Conservation (phyloP, 2,113 vertebrate genomes). For the Perognathus longimembris region DNA sequence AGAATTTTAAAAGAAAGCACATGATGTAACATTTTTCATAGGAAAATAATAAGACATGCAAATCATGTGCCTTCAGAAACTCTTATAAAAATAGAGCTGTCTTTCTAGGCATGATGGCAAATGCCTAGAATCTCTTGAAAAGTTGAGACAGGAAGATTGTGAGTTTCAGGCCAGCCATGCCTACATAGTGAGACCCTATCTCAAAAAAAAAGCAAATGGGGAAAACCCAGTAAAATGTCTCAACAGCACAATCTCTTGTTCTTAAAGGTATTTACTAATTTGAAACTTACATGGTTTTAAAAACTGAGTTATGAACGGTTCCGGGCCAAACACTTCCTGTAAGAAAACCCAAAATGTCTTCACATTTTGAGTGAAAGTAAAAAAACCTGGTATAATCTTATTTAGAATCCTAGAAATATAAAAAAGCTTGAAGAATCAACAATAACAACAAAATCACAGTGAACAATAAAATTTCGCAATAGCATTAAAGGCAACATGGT, state of each 20-base stretch:
- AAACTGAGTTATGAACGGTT: slow-evolving; percentile 16
- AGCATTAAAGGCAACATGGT: slow-evolving; percentile 51
- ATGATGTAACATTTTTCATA: slow-evolving; percentile 45
- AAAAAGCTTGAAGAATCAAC: slow-evolving; percentile 52
- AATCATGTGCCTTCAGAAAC: slow-evolving; percentile 39
- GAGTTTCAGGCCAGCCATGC: no score
- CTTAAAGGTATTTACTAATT: not conserved
- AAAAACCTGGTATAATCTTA: slow-evolving; percentile 33
- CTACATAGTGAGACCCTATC: no score
- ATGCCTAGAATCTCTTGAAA: no score
- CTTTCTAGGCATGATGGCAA: no score
- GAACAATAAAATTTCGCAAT: slow-evolving; percentile 46
- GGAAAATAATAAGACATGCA: slow-evolving; percentile 32
- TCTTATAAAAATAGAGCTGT: not conserved
- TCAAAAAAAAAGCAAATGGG: no score
- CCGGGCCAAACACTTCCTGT: not conserved
- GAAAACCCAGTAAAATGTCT: not conserved
- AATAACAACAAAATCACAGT: slow-evolving; percentile 19
- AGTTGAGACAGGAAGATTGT: no score
- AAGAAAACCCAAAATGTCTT: slow-evolving; percentile 29
- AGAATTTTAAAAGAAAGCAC: slow-evolving; percentile 22
- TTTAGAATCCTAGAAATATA: slow-evolving; percentile 27
- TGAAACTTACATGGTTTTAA: slow-evolving; percentile 36
- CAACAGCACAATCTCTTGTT: not conserved
- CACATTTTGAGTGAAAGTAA: slow-evolving; percentile 39